Conservation (phyloP, 2,888 invertebrate genomes). For the Coelopa pilipes region DNA sequence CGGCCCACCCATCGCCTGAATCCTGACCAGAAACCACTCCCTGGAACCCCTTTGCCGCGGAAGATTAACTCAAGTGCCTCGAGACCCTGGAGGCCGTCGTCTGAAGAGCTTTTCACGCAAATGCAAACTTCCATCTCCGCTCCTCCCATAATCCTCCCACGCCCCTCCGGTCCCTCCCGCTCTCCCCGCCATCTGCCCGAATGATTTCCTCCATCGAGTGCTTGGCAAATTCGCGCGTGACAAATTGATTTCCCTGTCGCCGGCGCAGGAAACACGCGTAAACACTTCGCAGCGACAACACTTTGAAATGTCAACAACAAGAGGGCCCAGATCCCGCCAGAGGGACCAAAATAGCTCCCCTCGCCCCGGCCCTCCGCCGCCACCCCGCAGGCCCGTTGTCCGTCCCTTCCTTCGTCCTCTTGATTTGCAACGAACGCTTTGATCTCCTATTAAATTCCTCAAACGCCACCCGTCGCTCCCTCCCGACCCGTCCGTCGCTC, state of each 20-base stretch:
- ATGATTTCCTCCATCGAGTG: neutral
- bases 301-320: slow-evolving; percentile 31
- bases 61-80: too few relatives aligned
- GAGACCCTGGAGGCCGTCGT: too few relatives aligned
- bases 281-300: slow-evolving; percentile 20
- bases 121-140: too few relatives aligned
- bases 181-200: too few relatives aligned
- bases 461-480: slow-evolving; percentile 30
- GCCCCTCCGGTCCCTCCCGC: neutral
- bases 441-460: slow-evolving; percentile 35
- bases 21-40: too few relatives aligned
- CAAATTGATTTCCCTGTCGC: neutral
- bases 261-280: neutral
- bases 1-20: too few relatives aligned
- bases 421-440: slow-evolving; percentile 22
- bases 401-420: slow-evolving; percentile 10
- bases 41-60: too few relatives aligned
- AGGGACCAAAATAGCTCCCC: slow-evolving; percentile 11
- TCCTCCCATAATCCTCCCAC: too few relatives aligned
- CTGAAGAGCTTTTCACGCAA: too few relatives aligned
- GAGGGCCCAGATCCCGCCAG: neutral
- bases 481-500: slow-evolving; percentile 30
- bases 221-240: neutral
- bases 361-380: neutral
- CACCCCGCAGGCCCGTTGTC: too few relatives aligned